A percentile compares a stretch with the other conserved stretches of the same genome.
Evolutionary conservation across 2,113 vertebrate species (phyloP).

Genomic region (Ia io): DNA sequence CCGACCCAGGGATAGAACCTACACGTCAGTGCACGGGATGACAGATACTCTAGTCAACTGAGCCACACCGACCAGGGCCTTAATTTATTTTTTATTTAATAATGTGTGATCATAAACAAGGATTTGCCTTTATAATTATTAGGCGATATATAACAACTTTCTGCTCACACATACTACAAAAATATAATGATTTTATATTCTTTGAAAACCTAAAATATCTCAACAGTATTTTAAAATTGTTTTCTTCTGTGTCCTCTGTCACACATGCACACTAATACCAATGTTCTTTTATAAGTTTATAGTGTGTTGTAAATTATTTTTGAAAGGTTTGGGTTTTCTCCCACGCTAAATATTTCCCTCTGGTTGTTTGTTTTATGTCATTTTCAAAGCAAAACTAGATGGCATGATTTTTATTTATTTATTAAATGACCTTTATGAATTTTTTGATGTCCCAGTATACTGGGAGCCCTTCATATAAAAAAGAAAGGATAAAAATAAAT

Average conservation of each 20-base stretch:
- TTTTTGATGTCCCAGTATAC: background rate
- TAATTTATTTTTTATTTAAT: background rate
- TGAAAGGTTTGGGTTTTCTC: background rate
- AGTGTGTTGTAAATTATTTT: background rate
- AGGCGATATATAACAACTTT: background rate
- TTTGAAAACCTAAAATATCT: background rate
- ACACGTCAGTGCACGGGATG: no score
- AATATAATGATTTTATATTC: background rate
- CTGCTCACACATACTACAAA: background rate
- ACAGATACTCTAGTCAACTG: no score
- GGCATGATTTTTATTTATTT: background rate
- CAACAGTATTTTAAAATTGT: background rate
- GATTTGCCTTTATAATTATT: background rate
- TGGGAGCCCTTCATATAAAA: background rate
- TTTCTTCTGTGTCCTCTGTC: background rate
- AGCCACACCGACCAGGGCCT: no score
- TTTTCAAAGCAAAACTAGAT: slow-evolving; percentile 15
- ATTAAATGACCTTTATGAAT: background rate
- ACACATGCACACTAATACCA: background rate
- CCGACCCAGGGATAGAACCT: no score
- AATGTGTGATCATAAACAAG: background rate
- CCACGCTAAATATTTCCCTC: background rate
- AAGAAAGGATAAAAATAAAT: background rate
- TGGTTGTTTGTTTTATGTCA: background rate
- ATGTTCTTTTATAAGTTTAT: background rate